These are phyloP conservation scores for Syrmaticus mikado DNA, from an alignment of 2,113 vertebrate genomes.

Conservation along the genomic window DNA sequence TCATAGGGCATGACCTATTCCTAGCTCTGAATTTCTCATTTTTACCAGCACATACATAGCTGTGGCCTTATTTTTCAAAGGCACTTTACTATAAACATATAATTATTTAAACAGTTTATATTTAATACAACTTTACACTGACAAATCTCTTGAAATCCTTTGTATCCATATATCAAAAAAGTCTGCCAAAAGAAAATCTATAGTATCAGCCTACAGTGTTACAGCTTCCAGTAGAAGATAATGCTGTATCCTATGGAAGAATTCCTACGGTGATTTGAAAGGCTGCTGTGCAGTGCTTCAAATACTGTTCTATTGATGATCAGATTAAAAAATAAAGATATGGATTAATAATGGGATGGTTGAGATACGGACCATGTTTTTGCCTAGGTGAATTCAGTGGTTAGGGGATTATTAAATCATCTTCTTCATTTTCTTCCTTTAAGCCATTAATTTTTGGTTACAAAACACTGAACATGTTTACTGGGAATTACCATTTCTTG, in stretches of 20 bases:
- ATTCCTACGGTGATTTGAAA: neutral
- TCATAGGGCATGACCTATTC: conserved; percentile 39
- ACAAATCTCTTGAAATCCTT: conserved; percentile 27
- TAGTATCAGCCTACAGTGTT: neutral
- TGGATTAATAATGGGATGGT: neutral
- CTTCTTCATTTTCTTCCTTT: neutral
- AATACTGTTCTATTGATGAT: neutral
- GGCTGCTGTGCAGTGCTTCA: neutral
- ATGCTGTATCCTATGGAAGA: neutral
- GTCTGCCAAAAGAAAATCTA: neutral
- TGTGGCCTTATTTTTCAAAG: conserved; percentile 46
- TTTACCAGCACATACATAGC: neutral
- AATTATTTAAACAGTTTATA: conserved; percentile 25
- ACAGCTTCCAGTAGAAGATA: neutral
- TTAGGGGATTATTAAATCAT: neutral
- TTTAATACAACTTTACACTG: conserved; percentile 7
- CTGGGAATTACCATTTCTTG: neutral
- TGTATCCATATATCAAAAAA: neutral
- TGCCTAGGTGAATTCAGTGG: neutral
- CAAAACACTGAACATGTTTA: neutral
- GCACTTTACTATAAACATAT: neutral
- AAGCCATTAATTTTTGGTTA: neutral
- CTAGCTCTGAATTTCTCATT: conserved; percentile 58
- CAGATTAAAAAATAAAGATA: accelerated
- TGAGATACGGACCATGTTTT: neutral